Conservation (phyloP, 2,797 vertebrate species). For the Florisuga fusca region DNA sequence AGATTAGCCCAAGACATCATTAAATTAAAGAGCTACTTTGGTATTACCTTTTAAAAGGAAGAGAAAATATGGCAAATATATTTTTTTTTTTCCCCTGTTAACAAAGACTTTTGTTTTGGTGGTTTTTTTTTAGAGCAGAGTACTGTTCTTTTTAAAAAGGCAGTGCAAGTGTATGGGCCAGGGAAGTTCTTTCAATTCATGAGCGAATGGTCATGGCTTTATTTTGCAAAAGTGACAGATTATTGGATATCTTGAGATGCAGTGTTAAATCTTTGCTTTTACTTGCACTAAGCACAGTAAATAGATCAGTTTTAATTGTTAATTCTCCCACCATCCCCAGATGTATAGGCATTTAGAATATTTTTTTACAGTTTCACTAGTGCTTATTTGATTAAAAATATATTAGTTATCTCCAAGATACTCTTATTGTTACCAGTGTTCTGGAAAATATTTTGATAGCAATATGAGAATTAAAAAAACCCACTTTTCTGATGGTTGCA, state of each 20-base stretch:
- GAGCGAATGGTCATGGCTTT: not conserved
- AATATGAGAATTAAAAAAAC: not conserved
- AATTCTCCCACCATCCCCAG: not conserved
- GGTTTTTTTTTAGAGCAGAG: not conserved
- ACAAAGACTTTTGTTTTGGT: not conserved
- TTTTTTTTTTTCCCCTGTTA: not conserved
- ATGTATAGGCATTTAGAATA: not conserved
- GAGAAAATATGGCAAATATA: not conserved
- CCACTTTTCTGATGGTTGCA: not conserved
- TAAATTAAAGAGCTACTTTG: not conserved
- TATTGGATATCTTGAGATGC: not conserved
- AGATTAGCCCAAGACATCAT: not conserved
- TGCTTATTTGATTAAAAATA: conserved; percentile 18
- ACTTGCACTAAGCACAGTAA: not conserved
- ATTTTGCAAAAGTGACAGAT: not conserved
- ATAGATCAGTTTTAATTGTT: not conserved
- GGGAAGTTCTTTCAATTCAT: not conserved
- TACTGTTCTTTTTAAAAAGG: not conserved
- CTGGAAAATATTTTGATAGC: not conserved
- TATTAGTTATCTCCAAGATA: conserved; percentile 27
- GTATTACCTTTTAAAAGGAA: not conserved
- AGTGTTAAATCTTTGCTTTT: not conserved
- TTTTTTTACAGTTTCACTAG: conserved; percentile 52
- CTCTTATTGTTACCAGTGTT: not conserved
- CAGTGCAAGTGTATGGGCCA: not conserved